phyloP scores from a whole-genome alignment of 2,797 vertebrate species.

The Benthosema pterotum region DNA sequence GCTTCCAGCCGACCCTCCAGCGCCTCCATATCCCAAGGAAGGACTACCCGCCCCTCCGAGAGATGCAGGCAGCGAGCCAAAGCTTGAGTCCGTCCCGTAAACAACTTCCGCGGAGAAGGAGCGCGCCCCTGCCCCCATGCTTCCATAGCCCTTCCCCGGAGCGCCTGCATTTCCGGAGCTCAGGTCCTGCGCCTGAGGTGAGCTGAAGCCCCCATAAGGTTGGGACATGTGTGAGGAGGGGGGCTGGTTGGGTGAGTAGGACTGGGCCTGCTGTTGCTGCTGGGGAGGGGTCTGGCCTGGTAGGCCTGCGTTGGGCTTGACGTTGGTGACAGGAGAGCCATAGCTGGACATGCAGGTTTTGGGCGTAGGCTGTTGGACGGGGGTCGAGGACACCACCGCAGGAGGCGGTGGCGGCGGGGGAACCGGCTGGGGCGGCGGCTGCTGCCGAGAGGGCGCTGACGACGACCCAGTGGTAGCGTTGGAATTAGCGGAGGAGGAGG shows the following conservation, averaged over 20 bases:
- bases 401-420: conserved; percentile 69
- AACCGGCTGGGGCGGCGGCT: conserved; percentile 73
- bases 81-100: conserved; percentile 75
- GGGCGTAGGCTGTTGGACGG: conserved; percentile 69
- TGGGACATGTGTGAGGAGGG: conserved; percentile 74
- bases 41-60: conserved; percentile 83
- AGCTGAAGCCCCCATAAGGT: conserved; percentile 82
- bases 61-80: conserved; percentile 67
- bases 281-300: conserved; percentile 81
- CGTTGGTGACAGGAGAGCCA: conserved; percentile 73
- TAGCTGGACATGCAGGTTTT: conserved; percentile 76
- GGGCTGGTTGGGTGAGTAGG: conserved; percentile 78
- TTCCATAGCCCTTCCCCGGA: conserved; percentile 64
- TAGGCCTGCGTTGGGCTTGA: conserved; percentile 81
- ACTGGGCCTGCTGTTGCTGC: conserved; percentile 69
- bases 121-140: conserved; percentile 66
- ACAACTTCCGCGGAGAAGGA: conserved; percentile 78
- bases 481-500: conserved; percentile 72
- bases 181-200: conserved; percentile 84
- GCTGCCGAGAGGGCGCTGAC: conserved; percentile 76
- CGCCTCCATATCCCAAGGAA: conserved; percentile 80
- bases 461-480: conserved; percentile 65
- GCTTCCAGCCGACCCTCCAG: conserved; percentile 61
- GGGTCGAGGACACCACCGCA: conserved; percentile 64
- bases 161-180: conserved; percentile 66